Percentiles rank a stretch among this genome's conserved stretches.
Evolutionary conservation across 2,113 vertebrate genomes (phyloP).

Genomic region (Callipepla squamata): DNA sequence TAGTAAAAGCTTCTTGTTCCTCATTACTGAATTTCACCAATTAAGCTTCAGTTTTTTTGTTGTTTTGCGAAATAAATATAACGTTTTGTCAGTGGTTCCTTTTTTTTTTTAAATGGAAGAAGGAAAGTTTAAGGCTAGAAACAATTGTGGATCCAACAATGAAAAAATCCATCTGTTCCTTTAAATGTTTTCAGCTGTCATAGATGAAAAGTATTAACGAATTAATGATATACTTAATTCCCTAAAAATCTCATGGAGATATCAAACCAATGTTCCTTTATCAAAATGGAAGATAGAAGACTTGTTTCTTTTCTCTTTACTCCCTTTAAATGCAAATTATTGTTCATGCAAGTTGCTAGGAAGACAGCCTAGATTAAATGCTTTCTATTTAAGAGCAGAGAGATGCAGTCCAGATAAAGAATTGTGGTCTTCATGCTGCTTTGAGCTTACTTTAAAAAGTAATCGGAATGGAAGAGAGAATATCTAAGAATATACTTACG

Average conservation of each 20-base stretch:
- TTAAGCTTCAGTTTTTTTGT: neutral
- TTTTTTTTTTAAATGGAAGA: conserved; percentile 33
- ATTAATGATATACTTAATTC: conserved; percentile 50
- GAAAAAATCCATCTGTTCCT: neutral
- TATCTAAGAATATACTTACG: neutral
- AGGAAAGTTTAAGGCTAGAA: conserved; percentile 21
- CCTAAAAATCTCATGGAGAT: neutral
- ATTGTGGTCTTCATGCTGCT: neutral
- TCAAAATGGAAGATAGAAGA: neutral
- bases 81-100: conserved; percentile 44
- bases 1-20: neutral
- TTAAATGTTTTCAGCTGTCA: conserved; percentile 26
- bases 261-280: conserved; percentile 6
- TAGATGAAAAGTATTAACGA: conserved; percentile 34
- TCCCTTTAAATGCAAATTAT: conserved; percentile 28
- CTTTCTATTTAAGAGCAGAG: neutral
- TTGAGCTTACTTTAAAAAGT: neutral
- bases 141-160: neutral
- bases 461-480: neutral
- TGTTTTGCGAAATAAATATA: neutral
- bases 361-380: neutral
- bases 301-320: neutral
- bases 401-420: neutral
- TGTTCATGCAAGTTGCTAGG: neutral
- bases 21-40: conserved; percentile 42